Evolutionary conservation across 2,888 invertebrate genomes (phyloP), one percentile per base, ranked within the genome.

Genomic region (Linhomoeus sp.): DNA sequence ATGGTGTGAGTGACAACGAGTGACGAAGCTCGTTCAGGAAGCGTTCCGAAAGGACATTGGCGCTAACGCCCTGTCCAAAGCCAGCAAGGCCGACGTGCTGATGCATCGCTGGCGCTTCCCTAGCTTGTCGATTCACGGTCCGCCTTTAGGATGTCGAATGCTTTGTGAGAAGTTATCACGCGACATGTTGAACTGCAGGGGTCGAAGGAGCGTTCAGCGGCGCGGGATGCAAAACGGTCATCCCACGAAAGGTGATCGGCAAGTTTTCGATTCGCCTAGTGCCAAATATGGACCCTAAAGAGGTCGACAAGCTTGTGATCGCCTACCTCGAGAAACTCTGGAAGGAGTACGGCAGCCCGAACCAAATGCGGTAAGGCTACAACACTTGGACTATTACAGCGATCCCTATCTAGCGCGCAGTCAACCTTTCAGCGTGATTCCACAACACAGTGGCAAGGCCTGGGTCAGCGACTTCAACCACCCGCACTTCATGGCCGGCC

Each of bases 261-360:
- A 97, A 97, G 69, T 97, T 97, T 70, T 92, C 92, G 0, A 79
- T 97, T 54, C 77, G 97, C 46, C 77, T 88, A 56, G 94, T 97
- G n/a, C 94, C 94, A 1, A 73, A 92, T 65, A 88, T 90, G 73
- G 75, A 76, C 45, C 87, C 88, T 0, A 76, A 76, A 3, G 76
- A 79, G 57, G 77, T 90, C n/a, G 79, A 79, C 41, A 51, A 54
- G 23, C 43, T 56, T n/a, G 90, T 92, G 12, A 72, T 75, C 37
- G 74, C 76, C 45, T 78, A 84, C 66, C 60, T 94, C 45, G 75
- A 82, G 50, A 74, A 77, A 50, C 61, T 77, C 67, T 90, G 85
- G 81, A 70, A 73, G 3, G 75, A 77, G 54, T 75, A 84, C n/a
- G 57, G 56, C 36, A 58, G 61, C 7, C 81, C 85, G 1, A 94